phyloP scores from a whole-genome alignment of 2,113 vertebrate genomes.

The Phasianus colchicus region DNA sequence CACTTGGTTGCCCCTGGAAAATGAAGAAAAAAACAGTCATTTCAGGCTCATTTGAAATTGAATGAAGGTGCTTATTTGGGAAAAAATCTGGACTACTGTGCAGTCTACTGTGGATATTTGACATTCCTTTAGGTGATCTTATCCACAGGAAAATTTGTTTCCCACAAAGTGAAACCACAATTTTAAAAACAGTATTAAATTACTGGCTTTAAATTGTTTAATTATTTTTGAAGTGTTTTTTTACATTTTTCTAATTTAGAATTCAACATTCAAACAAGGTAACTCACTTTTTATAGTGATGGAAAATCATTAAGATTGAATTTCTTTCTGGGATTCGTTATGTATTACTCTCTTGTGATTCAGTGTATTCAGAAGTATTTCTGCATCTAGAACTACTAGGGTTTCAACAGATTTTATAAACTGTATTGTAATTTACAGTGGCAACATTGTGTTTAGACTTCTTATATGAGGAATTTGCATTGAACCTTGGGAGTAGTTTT shows the following conservation, averaged over 20 bases:
- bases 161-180: slow-evolving; percentile 6
- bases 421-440: neutral
- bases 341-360: slow-evolving; percentile 1
- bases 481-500: neutral
- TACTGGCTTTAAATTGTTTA: neutral
- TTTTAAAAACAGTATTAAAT: neutral
- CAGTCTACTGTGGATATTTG: neutral
- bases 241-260: neutral
- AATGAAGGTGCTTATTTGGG: neutral
- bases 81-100: neutral
- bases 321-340: neutral
- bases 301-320: neutral
- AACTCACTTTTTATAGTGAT: neutral
- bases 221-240: neutral
- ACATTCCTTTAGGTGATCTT: slow-evolving; percentile 3
- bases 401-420: neutral
- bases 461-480: neutral
- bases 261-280: neutral
- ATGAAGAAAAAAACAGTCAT: neutral
- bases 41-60: neutral
- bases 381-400: slow-evolving; percentile 1
- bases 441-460: neutral
- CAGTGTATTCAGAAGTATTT: neutral
- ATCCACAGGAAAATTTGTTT: slow-evolving; percentile 11
- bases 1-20: neutral